These are phyloP conservation scores for Patella depressa DNA, from an alignment of 2,888 invertebrate genomes.

Conservation along the genomic window DNA sequence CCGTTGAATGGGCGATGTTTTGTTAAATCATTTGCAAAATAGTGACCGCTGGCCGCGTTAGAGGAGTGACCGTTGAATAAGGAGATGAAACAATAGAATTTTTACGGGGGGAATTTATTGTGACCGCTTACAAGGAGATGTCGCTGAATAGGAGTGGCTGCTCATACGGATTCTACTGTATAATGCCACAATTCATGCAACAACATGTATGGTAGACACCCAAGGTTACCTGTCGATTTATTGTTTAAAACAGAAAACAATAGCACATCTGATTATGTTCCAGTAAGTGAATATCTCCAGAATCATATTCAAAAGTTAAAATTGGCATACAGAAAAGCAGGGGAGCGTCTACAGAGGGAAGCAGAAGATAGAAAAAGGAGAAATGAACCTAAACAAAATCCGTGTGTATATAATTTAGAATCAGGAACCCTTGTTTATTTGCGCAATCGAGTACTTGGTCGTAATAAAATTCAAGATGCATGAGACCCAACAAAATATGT, in stretches of 20 bases:
- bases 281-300: neutral
- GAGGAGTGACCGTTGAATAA: no score
- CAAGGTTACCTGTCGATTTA: conserved; percentile 25
- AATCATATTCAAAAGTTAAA: neutral
- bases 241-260: conserved; percentile 11
- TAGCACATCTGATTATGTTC: neutral
- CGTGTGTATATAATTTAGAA: neutral
- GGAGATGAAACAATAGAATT: no score
- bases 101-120: no score
- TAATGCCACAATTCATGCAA: conserved; percentile 22
- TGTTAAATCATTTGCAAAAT: no score
- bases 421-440: neutral
- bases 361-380: neutral
- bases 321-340: neutral
- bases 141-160: no score
- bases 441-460: neutral
- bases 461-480: neutral
- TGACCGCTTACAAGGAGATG: no score
- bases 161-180: no score
- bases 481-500: neutral
- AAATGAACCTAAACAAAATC: neutral
- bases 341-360: neutral
- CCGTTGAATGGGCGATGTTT: no score
- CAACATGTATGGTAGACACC: conserved; percentile 30
- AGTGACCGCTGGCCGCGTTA: no score